Base-by-base conservation (phyloP, 2,113 vertebrate species). In the Aix galericulata region DNA sequence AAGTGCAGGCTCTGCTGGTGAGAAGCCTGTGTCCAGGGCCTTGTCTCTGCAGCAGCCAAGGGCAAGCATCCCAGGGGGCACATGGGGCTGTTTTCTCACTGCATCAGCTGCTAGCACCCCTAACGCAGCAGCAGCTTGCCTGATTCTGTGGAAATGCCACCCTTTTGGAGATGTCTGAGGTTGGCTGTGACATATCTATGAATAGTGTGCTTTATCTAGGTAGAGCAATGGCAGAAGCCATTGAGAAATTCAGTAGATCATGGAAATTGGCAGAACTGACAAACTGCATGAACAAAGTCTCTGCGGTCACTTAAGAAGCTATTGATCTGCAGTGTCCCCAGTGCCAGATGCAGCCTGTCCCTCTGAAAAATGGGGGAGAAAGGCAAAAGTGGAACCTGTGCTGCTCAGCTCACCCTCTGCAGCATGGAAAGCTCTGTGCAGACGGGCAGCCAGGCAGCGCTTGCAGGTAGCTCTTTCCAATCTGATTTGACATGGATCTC, bases 241-340 rank as follows among this genome's bases (percentile, higher is more conserved):
- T 0, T 26, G 75, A 26, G 79, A 52, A 76, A 58, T 5, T 29
- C 25, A n/a, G 52, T 0, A 20, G 31, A 9, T 55, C 15, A 15
- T 56, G 23, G 78, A 44, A 11, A 22, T 8, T 15, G 21, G 20
- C 52, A 46, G 26, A 31, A 81, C 23, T 68, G 81, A 26, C 34
- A 23, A 34, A 42, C 38, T 40, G 38, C 38, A 40, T 40, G 38
- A 40, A 13, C 38, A 40, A 40, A 40, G 26, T 3, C 8, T 18
- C 68, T 1, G 1, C 1, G 3, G 20, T 25, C 20, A 2, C 32
- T 46, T 40, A 11, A 36, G 62, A 34, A 42, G 27, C 52, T 56
- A 3, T 5, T 16, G 69, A 12, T 29, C 66, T 0, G 0, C 9
- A 38, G 18, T 18, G 31, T 60, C 44, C 73, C 32, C 0, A 1